Evolutionary conservation across 2,888 invertebrate species (phyloP).

Genomic region (Pterostichus niger): DNA sequence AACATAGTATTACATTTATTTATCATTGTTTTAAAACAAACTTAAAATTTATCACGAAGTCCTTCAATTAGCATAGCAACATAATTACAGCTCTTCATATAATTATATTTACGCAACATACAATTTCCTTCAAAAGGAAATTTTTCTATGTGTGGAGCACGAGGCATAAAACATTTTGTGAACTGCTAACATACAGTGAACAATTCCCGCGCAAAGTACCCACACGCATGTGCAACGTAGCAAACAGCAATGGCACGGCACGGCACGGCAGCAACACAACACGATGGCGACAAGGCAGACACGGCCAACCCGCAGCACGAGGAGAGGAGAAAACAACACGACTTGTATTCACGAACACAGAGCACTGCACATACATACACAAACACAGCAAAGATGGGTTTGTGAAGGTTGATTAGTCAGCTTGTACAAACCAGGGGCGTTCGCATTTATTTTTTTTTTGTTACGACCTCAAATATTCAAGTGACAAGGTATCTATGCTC

Average conservation of each 20-base stretch:
- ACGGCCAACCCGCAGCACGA: background rate
- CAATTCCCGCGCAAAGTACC: slow-evolving; percentile 40
- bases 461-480: too few species aligned
- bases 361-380: slow-evolving; percentile 2
- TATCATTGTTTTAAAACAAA: background rate
- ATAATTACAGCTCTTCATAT: too few species aligned
- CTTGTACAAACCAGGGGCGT: background rate
- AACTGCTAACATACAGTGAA: background rate
- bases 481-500: too few species aligned
- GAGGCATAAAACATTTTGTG: slow-evolving; percentile 1
- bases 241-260: background rate
- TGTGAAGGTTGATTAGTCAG: slow-evolving; percentile 22
- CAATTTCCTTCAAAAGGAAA: too few species aligned
- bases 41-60: too few species aligned
- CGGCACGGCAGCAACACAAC: background rate
- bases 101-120: too few species aligned
- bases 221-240: slow-evolving; percentile 24
- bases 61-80: too few species aligned
- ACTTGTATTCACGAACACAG: background rate
- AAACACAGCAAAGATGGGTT: slow-evolving; percentile 14
- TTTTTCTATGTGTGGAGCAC: too few species aligned
- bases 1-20: background rate
- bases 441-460: background rate
- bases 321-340: background rate
- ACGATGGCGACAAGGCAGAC: background rate